A percentile compares a stretch with the other conserved stretches of the same genome.
These are phyloP conservation scores for Cephus pulcher DNA, from an alignment of 2,888 invertebrate genomes.

Conservation along the genomic window DNA sequence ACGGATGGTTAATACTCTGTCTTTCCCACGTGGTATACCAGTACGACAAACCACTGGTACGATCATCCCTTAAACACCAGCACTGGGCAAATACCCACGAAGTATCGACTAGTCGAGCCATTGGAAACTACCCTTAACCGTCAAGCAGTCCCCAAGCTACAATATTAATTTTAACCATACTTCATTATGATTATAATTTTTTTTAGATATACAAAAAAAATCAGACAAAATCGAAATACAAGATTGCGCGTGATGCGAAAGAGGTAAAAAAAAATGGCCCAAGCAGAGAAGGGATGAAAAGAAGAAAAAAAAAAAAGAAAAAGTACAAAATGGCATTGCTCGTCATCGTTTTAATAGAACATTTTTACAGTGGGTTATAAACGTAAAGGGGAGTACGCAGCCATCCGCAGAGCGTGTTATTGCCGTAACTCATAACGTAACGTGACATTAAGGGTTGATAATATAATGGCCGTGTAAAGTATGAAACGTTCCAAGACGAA, in stretches of 20 bases:
- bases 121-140: background rate
- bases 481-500: constrained; percentile 39
- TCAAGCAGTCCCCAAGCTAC: background rate
- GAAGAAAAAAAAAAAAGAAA: background rate
- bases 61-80: background rate
- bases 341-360: constrained; percentile 34
- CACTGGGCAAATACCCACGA: background rate
- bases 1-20: too few relatives aligned
- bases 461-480: constrained; percentile 43
- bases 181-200: background rate
- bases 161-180: background rate
- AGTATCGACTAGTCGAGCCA: background rate
- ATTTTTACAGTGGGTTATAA: constrained; percentile 38
- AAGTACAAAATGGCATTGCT: background rate
- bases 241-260: background rate
- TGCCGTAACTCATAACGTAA: constrained; percentile 38
- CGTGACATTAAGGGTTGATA: constrained; percentile 44
- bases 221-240: background rate
- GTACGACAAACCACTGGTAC: background rate
- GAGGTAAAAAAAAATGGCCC: background rate
- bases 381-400: constrained; percentile 25
- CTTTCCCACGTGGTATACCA: too few relatives aligned
- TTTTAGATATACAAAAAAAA: background rate
- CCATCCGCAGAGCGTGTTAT: constrained; percentile 30
- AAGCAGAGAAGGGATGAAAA: background rate